Evolutionary conservation across 2,113 vertebrate genomes (phyloP).

Genomic region (Fregetta grallaria): DNA sequence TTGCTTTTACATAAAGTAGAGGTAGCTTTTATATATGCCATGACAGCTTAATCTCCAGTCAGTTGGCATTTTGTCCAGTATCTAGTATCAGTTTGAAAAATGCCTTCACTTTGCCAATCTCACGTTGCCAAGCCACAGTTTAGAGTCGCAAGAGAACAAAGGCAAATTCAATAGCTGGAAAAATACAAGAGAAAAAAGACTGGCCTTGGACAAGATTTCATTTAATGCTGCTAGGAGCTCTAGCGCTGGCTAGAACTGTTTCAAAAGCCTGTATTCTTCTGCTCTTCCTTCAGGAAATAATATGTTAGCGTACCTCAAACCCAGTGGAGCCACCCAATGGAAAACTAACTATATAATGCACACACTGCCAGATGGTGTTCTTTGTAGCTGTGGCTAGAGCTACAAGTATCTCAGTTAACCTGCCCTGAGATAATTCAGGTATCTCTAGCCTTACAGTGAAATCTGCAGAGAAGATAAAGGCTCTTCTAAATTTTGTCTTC

Average conservation of each 20-base stretch:
- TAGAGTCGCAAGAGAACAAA: background rate
- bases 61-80: background rate
- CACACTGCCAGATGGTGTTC: background rate
- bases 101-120: background rate
- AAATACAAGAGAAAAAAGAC: slow-evolving; percentile 1
- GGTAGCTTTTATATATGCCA: background rate
- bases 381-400: background rate
- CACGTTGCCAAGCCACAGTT: background rate
- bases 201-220: background rate
- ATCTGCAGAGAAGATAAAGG: background rate
- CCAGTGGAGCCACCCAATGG: background rate
- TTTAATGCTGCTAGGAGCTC: background rate
- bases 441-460: background rate
- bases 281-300: background rate
- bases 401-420: background rate
- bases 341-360: background rate
- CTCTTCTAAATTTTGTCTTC: background rate
- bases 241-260: background rate
- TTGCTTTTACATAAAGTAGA: background rate
- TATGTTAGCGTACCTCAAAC: background rate
- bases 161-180: slow-evolving; percentile 4
- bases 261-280: background rate
- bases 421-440: background rate
- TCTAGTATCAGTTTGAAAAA: background rate
- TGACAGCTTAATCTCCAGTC: background rate